Base-by-base conservation (phyloP, 2,113 vertebrate genomes). In the Entelurus aequoreus region DNA sequence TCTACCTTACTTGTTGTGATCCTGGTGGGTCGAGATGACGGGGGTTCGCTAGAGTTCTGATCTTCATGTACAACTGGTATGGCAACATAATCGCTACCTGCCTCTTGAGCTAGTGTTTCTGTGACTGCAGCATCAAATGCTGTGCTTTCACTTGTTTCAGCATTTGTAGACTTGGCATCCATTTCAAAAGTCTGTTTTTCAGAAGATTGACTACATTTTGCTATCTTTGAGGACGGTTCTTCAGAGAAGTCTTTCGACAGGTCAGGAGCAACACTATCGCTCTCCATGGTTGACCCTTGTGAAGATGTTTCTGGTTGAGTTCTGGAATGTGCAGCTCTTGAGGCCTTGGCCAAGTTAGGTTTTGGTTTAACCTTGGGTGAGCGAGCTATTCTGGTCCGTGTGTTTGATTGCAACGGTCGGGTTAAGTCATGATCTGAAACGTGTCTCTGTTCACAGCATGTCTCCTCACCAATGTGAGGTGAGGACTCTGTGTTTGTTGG, bases 291-390 rank as follows among this genome's bases (percentile, higher is more conserved):
- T 48, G 37, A 40, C 14, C 10, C 36, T 40, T 1, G 54, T 13
- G 59, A 3, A 10, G 48, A 62, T 21, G 36, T 46, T 8, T 65
- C 66, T 9, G 56, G 21, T 54, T 62, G 62, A 6, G 57, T 51
- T 56, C 65, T 61, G 21, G 69, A 50, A 16, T 63, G 57, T 50
- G 62, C 7, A 28, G 60, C 58, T 63, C 73, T 76, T 38, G 73
- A 64, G n/a, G 52, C 13, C 12, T 5, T 63, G 8, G 28, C 7
- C 3, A 79, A 21, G 59, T 84, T 83, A 35, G 80, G 83, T 61
- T 82, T 81, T 52, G 82, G 78, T 59, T 85, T 84, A 35, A 76
- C 54, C 57, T 76, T 77, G 35, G 52, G 44, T 35, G 63, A 54
- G 50, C 10, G 13, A 36, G 64, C 58, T 46, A 1, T 72, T n/a